phyloP scores from a whole-genome alignment of 2,888 invertebrate species.

The Plebejus anna region DNA sequence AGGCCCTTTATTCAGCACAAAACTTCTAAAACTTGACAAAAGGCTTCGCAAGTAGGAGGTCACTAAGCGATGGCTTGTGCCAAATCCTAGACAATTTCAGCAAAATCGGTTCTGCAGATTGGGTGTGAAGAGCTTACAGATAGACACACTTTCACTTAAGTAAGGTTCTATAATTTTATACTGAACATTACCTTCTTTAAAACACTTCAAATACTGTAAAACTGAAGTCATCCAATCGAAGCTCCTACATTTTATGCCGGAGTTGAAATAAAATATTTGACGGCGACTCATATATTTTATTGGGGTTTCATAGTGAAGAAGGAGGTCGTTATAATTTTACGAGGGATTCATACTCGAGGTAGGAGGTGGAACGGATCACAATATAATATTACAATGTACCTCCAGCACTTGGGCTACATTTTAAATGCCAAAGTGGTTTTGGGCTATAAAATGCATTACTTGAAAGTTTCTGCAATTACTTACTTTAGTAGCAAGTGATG shows the following conservation, averaged over 20 bases:
- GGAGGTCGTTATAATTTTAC: slow-evolving; percentile 12
- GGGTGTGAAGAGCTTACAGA: no score
- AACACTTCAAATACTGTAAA: not conserved
- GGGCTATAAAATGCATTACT: slow-evolving; percentile 9
- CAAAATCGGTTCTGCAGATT: no score
- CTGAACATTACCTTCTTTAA: not conserved
- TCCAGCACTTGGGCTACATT: not conserved
- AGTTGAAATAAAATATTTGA: slow-evolving; percentile 6
- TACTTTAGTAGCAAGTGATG: not conserved
- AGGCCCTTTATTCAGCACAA: no score
- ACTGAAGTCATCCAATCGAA: not conserved
- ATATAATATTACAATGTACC: not conserved
- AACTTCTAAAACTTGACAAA: no score
- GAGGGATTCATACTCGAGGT: slow-evolving; percentile 2
- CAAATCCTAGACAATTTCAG: no score
- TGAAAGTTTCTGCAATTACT: not conserved
- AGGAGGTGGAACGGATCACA: not conserved
- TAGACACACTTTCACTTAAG: no score
- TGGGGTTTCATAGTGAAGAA: not conserved
- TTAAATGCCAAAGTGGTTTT: not conserved
- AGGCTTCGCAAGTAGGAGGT: no score
- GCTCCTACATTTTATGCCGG: not conserved
- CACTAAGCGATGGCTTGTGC: no score
- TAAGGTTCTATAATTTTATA: not conserved
- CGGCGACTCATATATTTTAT: slow-evolving; percentile 3